These are phyloP conservation scores for Xiphophorus hellerii DNA, from an alignment of 2,113 vertebrate species.

Conservation along the genomic window DNA sequence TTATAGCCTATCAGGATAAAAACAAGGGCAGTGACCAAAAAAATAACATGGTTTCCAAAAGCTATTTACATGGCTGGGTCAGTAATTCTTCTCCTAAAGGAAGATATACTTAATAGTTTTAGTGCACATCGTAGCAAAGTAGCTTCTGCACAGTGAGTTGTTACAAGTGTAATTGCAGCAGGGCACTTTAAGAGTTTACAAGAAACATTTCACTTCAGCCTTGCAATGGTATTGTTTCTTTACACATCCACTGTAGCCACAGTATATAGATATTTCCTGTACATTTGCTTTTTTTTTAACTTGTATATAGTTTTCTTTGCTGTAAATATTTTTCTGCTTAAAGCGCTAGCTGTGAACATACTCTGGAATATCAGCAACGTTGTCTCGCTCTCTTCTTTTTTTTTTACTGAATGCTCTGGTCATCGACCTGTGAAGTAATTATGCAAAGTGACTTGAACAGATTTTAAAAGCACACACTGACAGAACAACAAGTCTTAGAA, in stretches of 20 bases:
- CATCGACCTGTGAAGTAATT: background rate
- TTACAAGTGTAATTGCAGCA: conserved; percentile 66
- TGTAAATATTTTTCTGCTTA: conserved; percentile 2
- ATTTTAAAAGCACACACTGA: background rate
- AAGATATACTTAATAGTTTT: conserved; percentile 34
- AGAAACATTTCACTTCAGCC: conserved; percentile 39
- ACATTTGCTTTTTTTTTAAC: conserved; percentile 8
- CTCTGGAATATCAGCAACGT: conserved; percentile 55
- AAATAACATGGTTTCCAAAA: conserved; percentile 57
- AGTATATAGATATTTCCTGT: conserved; percentile 36
- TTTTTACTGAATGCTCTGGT: background rate
- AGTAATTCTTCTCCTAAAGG: conserved; percentile 54
- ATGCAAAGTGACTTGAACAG: background rate
- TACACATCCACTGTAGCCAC: conserved; percentile 45
- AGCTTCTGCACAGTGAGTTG: conserved; percentile 62
- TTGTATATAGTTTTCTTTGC: conserved; percentile 18
- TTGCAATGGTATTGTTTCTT: conserved; percentile 42
- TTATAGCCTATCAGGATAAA: conserved; percentile 52
- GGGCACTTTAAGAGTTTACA: conserved; percentile 28
- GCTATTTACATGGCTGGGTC: conserved; percentile 65
- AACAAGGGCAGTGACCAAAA: conserved; percentile 53
- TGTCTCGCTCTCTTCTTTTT: background rate
- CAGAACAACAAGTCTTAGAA: background rate
- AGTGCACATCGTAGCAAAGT: conserved; percentile 51
- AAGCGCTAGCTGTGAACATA: conserved; percentile 52